These are phyloP conservation scores for Terrapene triunguis DNA, from an alignment of 2,113 vertebrate species.

Conservation along the genomic window DNA sequence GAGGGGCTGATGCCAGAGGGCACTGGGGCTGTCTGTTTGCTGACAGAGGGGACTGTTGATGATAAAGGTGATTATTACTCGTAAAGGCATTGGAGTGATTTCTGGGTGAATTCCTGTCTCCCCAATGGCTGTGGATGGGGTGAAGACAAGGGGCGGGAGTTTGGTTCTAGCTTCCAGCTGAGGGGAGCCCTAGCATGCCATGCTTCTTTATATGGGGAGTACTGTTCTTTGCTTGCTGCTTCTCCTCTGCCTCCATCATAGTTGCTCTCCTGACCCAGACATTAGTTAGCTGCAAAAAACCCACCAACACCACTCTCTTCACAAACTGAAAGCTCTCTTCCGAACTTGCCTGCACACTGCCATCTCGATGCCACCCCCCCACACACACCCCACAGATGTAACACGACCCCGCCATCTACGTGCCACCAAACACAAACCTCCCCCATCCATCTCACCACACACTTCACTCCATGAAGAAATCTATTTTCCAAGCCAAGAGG, in stretches of 20 bases:
- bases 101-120: not conserved
- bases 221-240: not conserved
- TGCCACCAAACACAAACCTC: not conserved
- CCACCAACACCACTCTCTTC: slow-evolving; percentile 4
- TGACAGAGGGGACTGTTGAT: not conserved
- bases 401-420: not conserved
- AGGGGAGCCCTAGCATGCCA: not conserved
- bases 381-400: not conserved
- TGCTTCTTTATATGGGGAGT: not conserved
- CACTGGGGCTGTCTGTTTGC: not conserved
- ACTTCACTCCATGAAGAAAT: slow-evolving; percentile 19
- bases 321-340: not conserved
- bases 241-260: not conserved
- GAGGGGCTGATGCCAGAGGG: not conserved
- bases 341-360: not conserved
- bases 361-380: not conserved
- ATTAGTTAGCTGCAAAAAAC: not conserved
- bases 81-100: not conserved
- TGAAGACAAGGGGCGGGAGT: not conserved
- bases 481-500: slow-evolving; percentile 43
- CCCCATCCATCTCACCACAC: not conserved
- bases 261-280: not conserved
- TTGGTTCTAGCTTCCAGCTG: not conserved
- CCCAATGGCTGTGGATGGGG: not conserved
- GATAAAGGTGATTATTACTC: too few species aligned